phyloP scores from a whole-genome alignment of 2,113 vertebrate species.

The Malurus cyaneus region DNA sequence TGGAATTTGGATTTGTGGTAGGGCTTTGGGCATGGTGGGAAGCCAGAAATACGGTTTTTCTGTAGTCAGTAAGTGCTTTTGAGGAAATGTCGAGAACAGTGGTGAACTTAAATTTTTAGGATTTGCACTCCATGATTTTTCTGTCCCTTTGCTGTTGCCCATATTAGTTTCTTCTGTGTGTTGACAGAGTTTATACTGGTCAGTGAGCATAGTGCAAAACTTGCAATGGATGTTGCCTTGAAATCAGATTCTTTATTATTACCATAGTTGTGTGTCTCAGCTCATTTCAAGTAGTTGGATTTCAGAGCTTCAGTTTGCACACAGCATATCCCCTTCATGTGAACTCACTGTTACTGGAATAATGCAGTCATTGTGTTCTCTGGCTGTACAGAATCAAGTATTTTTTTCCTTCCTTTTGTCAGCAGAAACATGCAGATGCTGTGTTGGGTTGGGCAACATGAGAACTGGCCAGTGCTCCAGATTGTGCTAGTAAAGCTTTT shows the following conservation, averaged over 20 bases:
- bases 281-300: background rate
- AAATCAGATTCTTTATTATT: background rate
- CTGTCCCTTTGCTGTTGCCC: background rate
- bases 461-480: background rate
- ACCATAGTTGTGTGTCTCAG: background rate
- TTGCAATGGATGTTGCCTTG: background rate
- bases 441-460: background rate
- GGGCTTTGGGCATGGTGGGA: background rate
- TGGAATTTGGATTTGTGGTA: constrained; percentile 11
- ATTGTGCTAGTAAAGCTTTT: background rate
- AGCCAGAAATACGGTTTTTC: background rate
- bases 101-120: background rate
- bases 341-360: background rate
- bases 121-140: background rate
- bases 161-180: background rate
- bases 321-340: background rate
- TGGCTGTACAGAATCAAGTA: background rate
- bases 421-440: constrained; percentile 1
- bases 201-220: background rate
- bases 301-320: background rate
- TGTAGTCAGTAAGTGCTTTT: background rate
- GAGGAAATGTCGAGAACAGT: constrained; percentile 25
- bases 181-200: background rate
- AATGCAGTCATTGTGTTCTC: background rate
- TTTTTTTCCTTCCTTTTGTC: background rate